phyloP scores from a whole-genome alignment of 2,888 invertebrate genomes.

The Polylopha cassiicola region DNA sequence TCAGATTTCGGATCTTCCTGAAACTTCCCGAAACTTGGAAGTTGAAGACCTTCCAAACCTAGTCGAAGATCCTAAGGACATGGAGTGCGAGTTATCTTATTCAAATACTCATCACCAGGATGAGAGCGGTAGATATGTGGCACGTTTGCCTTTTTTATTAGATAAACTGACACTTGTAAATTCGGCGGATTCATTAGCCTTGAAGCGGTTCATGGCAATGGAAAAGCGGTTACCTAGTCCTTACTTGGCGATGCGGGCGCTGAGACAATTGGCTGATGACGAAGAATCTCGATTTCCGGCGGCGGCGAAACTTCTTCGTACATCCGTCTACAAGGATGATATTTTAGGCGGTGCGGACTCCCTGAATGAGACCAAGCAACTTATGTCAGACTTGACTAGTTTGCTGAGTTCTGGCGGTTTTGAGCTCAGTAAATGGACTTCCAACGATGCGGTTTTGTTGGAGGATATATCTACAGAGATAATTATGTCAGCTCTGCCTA shows the following conservation, averaged over 20 bases:
- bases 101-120: neutral
- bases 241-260: neutral
- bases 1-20: neutral
- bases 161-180: neutral
- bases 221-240: slow-evolving; percentile 5
- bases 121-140: neutral
- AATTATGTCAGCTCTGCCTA: slow-evolving; percentile 1
- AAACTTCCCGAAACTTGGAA: too few species aligned
- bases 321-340: neutral
- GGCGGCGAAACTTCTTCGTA: neutral
- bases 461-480: neutral
- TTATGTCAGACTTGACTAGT: neutral
- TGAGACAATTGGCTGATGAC: slow-evolving; percentile 1
- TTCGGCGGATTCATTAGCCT: neutral
- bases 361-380: neutral
- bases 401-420: slow-evolving; percentile 3
- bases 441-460: neutral
- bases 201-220: neutral
- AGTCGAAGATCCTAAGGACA: neutral
- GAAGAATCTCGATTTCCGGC: slow-evolving; percentile 1
- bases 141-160: neutral
- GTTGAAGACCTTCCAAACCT: neutral
- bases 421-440: slow-evolving; percentile 5
- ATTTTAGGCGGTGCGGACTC: neutral
- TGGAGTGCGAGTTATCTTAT: neutral